Base-by-base conservation (phyloP, 2,888 invertebrate genomes). In the Trilocha varians region DNA sequence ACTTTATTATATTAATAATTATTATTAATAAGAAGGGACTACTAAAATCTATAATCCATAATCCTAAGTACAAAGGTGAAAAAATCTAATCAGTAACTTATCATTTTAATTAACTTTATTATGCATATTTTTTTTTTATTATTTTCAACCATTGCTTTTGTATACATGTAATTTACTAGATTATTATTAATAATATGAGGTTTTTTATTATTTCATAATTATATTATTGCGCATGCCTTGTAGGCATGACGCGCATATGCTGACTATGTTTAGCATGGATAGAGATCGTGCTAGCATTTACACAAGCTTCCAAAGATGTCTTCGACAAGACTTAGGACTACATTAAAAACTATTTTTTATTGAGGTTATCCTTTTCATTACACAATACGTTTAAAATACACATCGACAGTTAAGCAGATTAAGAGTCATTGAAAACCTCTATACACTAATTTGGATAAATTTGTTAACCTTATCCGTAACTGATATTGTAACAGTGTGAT, bases 51-150 rank as follows among this genome's bases (percentile, higher is more conserved):
- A 25, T 25, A 25, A 25, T 3, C 5, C 25, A 25, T 73, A 61
- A 65, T 48, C 60, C 75, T 77, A 78, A 74, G 71, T 76, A 76
- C 67, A 73, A 71, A 73, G 51, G 65, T 71, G 73, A 70, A 65
- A 74, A 73, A 67, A 54, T n/a, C 25, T 25, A 34, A 34, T 15
- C 3, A 5, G 34, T 34, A 34, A 15, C 14, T 15, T 34, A 15
- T 34, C 13, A 34, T 34, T 34, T 34, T 14, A 34, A 13, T 34
- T 34, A 34, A 34, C n/a, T 8, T 34, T 34, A 34, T 34, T 34
- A 34, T 14, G 34, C 8, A 14, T 14, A 4, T 9, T 34, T 13
- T 14, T 34, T 14, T 25, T 34, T 34, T 13, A 13, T 15, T 34
- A 34, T 34, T 15, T 15, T 34, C 9, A 14, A 34, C 34, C 34